These are phyloP conservation scores for Cariama cristata DNA, from an alignment of 2,113 vertebrate genomes.

Conservation along the genomic window DNA sequence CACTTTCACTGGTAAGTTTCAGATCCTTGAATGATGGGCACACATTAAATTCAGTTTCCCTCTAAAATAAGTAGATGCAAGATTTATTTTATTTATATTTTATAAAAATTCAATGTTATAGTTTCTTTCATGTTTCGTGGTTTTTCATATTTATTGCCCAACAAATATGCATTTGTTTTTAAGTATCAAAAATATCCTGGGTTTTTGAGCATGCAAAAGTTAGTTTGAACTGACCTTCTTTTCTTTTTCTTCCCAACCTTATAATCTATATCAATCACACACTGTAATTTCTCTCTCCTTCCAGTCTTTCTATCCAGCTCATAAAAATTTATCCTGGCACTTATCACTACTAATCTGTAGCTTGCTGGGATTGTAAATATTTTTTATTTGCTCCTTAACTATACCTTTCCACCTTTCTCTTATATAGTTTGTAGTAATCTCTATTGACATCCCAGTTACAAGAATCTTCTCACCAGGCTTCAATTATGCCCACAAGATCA, in stretches of 20 bases:
- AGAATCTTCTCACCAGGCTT: constrained; percentile 10
- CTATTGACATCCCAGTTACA: neutral
- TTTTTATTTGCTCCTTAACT: neutral
- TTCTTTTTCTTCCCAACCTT: neutral
- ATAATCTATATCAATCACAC: neutral
- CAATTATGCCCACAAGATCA: neutral
- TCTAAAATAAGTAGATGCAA: neutral
- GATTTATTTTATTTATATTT: neutral
- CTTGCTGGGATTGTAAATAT: neutral
- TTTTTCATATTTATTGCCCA: neutral
- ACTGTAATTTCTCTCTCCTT: neutral
- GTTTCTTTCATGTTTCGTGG: neutral
- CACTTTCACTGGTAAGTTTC: neutral
- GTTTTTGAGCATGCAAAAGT: neutral
- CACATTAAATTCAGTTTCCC: neutral
- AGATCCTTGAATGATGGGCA: neutral
- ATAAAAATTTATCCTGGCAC: neutral
- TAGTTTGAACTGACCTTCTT: neutral
- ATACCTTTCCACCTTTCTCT: neutral
- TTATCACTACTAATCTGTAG: neutral
- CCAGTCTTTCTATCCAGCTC: neutral
- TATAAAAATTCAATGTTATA: neutral
- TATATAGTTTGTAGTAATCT: constrained; percentile 11
- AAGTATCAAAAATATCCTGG: neutral
- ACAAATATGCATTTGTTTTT: neutral